Evolutionary conservation across 2,888 invertebrate species (phyloP), one percentile per base, ranked within the genome.

Genomic region (Idaea aversata): DNA sequence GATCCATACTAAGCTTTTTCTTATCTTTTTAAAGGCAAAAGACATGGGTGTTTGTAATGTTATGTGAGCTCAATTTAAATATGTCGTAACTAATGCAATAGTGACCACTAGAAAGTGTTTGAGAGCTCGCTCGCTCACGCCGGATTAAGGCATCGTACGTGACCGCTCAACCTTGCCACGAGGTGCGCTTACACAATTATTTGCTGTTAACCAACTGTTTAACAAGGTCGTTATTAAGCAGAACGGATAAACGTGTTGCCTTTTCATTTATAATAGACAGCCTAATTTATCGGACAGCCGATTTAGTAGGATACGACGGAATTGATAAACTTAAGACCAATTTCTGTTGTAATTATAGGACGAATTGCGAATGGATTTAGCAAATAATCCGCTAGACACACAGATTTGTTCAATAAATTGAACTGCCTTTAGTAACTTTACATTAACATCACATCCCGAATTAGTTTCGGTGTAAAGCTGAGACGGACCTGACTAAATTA

Each of bases 41-140:
- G 47, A 47, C 57, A 64, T 60, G 63, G 60, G 62, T 65, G 70
- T 72, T 72, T 73, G 73, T 72, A 73, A 72, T 77, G 72, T 72
- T 73, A 72, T 77, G 72, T 71, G 70, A 64, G 66, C 67, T 70
- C 64, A 66, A 65, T 63, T 70, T 65, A 64, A 74, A 71, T 74
- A 69, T 76, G 73, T 76, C 74, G 76, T 77, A 77, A 77, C 72
- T 77, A 75, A 77, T 73, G 78, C 75, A 81, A 80, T 70, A 72
- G 71, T 70, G 65, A 74, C 70, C 70, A 70, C 71, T 85, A 80
- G 84, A 86, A 84, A 85, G 85, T 83, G 80, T 77, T 81, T 74
- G 75, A 63, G 63, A 67, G 57, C 70, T 72, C 76, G 76, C 77
- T 75, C 76, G 74, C 77, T 75, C 76, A 73, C 76, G 80, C 76